Evolutionary conservation across 2,888 invertebrate genomes (phyloP).

Genomic region (Orthosia cruda): DNA sequence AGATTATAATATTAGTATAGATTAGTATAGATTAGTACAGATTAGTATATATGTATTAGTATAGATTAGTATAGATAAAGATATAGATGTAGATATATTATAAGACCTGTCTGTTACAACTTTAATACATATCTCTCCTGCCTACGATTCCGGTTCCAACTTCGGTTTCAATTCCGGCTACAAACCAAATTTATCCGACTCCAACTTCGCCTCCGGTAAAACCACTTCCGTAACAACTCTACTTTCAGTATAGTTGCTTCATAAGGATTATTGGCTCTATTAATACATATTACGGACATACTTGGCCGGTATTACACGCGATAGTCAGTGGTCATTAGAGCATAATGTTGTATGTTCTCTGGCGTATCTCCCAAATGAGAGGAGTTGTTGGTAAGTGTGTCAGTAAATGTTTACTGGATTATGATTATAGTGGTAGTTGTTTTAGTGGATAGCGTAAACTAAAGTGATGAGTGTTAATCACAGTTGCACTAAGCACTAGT

Average conservation of each 20-base stretch:
- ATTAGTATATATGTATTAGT: too few species aligned
- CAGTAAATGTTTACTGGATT: constrained; percentile 37
- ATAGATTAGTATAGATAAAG: too few species aligned
- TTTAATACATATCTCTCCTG: too few species aligned
- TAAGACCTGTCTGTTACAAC: too few species aligned
- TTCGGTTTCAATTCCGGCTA: too few species aligned
- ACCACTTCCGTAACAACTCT: too few species aligned
- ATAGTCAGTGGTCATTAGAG: constrained; percentile 41
- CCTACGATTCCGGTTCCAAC: too few species aligned
- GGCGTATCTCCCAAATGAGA: constrained; percentile 50
- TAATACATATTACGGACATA: constrained; percentile 45
- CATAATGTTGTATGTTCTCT: constrained; percentile 41
- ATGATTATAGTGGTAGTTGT: constrained; percentile 10
- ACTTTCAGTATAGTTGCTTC: constrained; percentile 43
- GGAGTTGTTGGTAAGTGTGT: constrained; percentile 17
- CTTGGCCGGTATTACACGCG: constrained; percentile 39
- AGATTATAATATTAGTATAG: too few species aligned
- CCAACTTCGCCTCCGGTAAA: too few species aligned
- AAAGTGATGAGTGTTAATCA: constrained; percentile 9
- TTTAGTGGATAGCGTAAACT: constrained; percentile 22
- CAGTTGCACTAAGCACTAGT: not conserved
- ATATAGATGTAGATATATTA: too few species aligned
- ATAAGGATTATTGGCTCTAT: constrained; percentile 60
- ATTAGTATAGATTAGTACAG: too few species aligned
- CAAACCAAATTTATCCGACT: too few species aligned